Base-by-base conservation (phyloP, 1,140 invertebrate species). In the Zaprionus taronus region DNA sequence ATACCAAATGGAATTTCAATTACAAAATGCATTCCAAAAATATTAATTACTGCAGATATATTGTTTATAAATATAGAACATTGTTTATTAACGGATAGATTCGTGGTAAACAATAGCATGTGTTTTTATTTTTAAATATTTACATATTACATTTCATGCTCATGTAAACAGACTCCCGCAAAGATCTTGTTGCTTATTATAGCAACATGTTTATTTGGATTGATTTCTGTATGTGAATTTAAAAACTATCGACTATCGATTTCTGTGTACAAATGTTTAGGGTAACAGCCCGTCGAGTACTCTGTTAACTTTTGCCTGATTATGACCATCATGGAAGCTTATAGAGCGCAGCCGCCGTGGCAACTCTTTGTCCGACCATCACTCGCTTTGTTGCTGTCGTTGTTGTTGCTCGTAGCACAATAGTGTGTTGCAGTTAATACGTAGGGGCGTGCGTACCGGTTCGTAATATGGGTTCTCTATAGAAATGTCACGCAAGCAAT, bases 401-500 rank as follows among this genome's bases (percentile, higher is more conserved):
- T 55, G 22, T 55, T 14, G 38, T 47, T 47, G 26, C 5, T 58
- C 20, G 47, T 38, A 69, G 69, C 72, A 75, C 65, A 75, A 75
- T 63, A 34, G 70, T 72, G 65, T 67, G 63, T 71, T 64, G 72
- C 60, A 71, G 55, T 75, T 75, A 71, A 75, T 64, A 20, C 41
- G 15, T 58, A 68, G 70, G 58, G 70, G 71, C 64, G 72, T 87
- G 68, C 26, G 34, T 67, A 17, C 72, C 65, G 72, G 69, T 77
- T 79, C 71, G 69, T 82, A 90, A 90, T 90, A 76, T 81, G 58
- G 57, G 49, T 57, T 67, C 58, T 70, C 51, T 74, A 89, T 90
- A 80, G 71, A 77, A 90, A 90, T 90, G 85, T 91, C 85, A 90
- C 81, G 86, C 86, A 90, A 85, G 77, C 86, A 90, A 90, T 90